Conservation (phyloP, 1,140 invertebrate genomes). For the Temnothorax longispinosus region DNA sequence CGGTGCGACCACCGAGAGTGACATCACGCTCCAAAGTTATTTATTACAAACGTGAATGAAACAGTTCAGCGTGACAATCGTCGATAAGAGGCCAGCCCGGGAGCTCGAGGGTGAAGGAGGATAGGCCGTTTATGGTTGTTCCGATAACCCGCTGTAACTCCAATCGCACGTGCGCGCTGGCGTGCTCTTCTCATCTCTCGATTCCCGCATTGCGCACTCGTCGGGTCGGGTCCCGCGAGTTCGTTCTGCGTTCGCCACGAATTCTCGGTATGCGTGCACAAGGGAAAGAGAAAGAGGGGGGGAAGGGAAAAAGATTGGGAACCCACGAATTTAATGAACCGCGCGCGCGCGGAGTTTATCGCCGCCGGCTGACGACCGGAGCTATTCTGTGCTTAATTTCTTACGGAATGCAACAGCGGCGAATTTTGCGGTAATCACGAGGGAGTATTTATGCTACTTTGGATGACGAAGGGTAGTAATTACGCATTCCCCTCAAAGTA, state of each 20-base stretch:
- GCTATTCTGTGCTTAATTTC: slow-evolving; percentile 15
- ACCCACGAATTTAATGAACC: slow-evolving; percentile 46
- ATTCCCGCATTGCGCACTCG: not conserved
- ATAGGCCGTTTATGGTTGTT: slow-evolving; percentile 56
- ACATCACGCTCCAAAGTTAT: slow-evolving; percentile 52
- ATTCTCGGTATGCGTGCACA: slow-evolving; percentile 5
- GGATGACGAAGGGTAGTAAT: not conserved
- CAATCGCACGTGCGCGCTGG: slow-evolving; percentile 27
- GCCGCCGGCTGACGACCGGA: not conserved
- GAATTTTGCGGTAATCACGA: not conserved
- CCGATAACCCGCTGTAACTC: slow-evolving; percentile 40
- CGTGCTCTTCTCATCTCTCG: not conserved
- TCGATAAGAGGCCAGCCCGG: slow-evolving; percentile 38
- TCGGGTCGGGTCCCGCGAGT: not conserved
- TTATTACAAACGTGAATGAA: slow-evolving; percentile 62
- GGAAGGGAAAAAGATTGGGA: not conserved
- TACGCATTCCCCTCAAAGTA: not conserved
- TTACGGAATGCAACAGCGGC: not conserved
- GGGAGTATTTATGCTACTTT: not conserved
- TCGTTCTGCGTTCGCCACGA: not conserved
- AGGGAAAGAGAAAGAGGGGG: not conserved
- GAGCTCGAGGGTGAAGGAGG: slow-evolving; percentile 48
- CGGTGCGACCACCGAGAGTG: slow-evolving; percentile 15
- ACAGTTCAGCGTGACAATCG: slow-evolving; percentile 56
- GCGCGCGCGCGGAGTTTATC: slow-evolving; percentile 34